Conservation (phyloP, 30 jellyfish, hydroid and myxozoan genomes). For the Chrysaora quinquecirrha region DNA sequence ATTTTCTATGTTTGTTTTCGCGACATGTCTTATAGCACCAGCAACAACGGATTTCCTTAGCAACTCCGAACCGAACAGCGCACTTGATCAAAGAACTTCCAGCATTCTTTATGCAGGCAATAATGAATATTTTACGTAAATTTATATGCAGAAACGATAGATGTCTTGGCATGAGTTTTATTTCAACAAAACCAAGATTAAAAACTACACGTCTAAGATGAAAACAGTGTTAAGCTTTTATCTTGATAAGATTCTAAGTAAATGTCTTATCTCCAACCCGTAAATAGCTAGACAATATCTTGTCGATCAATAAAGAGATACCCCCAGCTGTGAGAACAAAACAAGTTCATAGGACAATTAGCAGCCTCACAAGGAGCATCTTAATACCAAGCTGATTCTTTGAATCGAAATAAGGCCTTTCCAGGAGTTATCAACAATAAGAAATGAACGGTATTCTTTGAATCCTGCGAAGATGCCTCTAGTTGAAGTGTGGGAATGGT, state of each 20-base stretch:
- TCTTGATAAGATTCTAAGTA: not conserved
- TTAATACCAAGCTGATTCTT: not conserved
- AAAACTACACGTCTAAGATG: no score
- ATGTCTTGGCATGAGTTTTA: no score
- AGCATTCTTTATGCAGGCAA: no score
- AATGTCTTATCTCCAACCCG: not conserved
- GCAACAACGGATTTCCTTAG: no score
- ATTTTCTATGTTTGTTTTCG: no score
- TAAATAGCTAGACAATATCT: not conserved
- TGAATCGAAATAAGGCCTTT: not conserved
- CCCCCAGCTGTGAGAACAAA: not conserved
- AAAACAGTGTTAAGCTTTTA: not conserved
- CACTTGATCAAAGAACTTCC: no score
- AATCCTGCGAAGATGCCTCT: not conserved
- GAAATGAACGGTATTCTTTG: not conserved
- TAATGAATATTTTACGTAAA: no score
- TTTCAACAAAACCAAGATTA: no score
- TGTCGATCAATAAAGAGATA: not conserved
- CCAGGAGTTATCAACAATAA: not conserved
- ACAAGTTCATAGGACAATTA: not conserved
- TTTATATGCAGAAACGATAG: no score
- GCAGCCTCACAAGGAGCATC: not conserved
- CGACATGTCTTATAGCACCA: no score
- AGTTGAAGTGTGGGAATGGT: not conserved
- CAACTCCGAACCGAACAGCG: no score